These are phyloP conservation scores for Dinocampus coccinellae DNA, from an alignment of 2,888 invertebrate genomes.

Conservation along the genomic window DNA sequence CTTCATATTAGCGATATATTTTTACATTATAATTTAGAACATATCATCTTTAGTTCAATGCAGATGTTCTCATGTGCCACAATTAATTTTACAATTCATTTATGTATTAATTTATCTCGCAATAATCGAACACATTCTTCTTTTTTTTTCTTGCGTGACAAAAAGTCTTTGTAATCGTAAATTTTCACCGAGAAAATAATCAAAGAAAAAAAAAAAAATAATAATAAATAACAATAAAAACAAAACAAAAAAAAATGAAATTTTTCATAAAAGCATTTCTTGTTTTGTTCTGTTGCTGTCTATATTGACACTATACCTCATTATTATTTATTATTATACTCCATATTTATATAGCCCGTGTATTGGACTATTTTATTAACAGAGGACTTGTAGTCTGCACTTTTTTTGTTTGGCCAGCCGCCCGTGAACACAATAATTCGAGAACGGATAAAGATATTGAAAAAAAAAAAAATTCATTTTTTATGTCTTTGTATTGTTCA, in stretches of 20 bases:
- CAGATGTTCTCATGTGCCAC: slow-evolving; percentile 14
- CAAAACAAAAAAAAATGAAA: too few relatives aligned
- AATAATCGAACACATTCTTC: slow-evolving; percentile 1
- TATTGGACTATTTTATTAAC: slow-evolving; percentile 12
- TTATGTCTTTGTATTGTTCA: too few relatives aligned
- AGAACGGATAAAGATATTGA: too few relatives aligned
- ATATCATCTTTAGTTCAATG: slow-evolving; percentile 25
- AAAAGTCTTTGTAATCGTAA: neutral
- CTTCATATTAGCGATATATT: slow-evolving; percentile 54
- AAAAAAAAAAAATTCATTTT: too few relatives aligned
- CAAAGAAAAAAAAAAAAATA: too few relatives aligned
- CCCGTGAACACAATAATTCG: too few relatives aligned
- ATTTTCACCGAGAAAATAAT: too few relatives aligned
- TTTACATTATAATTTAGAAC: slow-evolving; percentile 44
- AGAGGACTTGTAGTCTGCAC: too few relatives aligned
- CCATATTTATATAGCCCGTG: slow-evolving; percentile 21
- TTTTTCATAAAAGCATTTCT: too few relatives aligned
- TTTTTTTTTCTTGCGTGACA: neutral
- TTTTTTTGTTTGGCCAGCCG: too few relatives aligned
- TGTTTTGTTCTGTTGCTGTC: slow-evolving; percentile 11
- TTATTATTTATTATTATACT: neutral
- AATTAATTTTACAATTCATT: slow-evolving; percentile 22
- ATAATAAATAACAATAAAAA: too few relatives aligned
- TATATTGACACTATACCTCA: slow-evolving; percentile 24
- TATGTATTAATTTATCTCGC: slow-evolving; percentile 10